phyloP scores from a whole-genome alignment of 2,797 vertebrate genomes.

The Scomberomorus guttatus region DNA sequence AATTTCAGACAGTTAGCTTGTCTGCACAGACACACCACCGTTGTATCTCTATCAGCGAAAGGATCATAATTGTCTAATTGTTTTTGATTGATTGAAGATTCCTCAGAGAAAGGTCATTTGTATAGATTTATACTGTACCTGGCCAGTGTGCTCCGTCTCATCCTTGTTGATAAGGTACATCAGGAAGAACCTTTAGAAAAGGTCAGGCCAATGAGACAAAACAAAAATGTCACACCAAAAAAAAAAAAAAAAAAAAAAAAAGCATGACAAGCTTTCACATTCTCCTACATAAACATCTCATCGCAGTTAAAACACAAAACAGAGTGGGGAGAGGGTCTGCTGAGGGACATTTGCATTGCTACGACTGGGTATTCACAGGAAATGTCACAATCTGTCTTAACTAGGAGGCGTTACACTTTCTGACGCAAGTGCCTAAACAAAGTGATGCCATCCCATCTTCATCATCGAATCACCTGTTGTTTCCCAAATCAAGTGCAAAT shows the following conservation, averaged over 20 bases:
- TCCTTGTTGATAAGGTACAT: constrained; percentile 98
- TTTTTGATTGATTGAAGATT: background rate
- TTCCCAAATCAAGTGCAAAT: constrained; percentile 63
- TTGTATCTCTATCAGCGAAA: constrained; percentile 2
- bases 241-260: background rate
- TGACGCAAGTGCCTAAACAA: constrained; percentile 36
- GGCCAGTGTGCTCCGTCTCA: constrained; percentile 95
- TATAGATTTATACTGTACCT: constrained; percentile 81
- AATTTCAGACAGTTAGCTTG: background rate
- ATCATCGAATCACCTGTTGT: constrained; percentile 52
- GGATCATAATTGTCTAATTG: background rate
- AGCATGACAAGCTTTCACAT: background rate
- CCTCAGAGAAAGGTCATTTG: constrained; percentile 19
- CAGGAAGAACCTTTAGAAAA: constrained; percentile 91
- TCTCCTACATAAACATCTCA: background rate
- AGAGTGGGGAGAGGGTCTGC: background rate
- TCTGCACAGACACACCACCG: background rate
- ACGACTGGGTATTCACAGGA: background rate
- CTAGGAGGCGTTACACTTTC: constrained; percentile 16
- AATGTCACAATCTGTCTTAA: constrained; percentile 47
- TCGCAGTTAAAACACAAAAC: constrained; percentile 3
- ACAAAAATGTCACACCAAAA: constrained; percentile 41
- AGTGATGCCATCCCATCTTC: constrained; percentile 27
- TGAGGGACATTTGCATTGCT: background rate
- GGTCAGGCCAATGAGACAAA: constrained; percentile 37